Base-by-base conservation (phyloP, 1,140 invertebrate genomes). In the Zaprionus lachaisei region DNA sequence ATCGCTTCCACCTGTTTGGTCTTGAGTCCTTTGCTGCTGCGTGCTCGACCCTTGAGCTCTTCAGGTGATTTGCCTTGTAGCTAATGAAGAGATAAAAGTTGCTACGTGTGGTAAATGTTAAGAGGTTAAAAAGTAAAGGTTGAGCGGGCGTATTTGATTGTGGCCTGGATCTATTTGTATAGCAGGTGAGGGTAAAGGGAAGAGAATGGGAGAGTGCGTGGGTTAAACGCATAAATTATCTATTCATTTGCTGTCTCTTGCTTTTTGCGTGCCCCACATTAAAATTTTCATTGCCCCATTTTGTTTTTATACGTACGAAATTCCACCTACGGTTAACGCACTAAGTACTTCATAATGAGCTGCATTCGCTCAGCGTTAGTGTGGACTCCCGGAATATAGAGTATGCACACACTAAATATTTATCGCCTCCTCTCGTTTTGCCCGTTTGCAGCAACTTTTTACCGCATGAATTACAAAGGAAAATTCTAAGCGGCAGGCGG, bases 51-150 rank as follows among this genome's bases (percentile, higher is more conserved):
- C 9, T 17, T 3, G 20, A 24, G 41, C 37, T 15, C 71, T 47
- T 58, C 17, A 14, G 20, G 31, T 62, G 4, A n/a, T 44, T 41
- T 54, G 56, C 14, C 41, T 51, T n/a, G 56, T 78, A 66, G 80
- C 80, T 90, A 91, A 91, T 91, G 86, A 77, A 89, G 79, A 91
- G 73, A 91, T 91, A 91, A 81, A 91, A 89, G 51, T 73, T 72
- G 79, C 76, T 89, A 91, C 89, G 89, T 91, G 89, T 79, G 80
- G 73, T 63, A 80, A 82, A 77, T 82, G 67, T 65, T 68, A 77
- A 57, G 17, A 24, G 41, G 20, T 20, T 63, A 77, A 24, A 12
- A 55, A 72, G 34, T 49, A 62, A 41, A 63, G 22, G 51, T 41
- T 54, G 31, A 60, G 20, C 31, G 55, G 61, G 47, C 54, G 66